These are phyloP conservation scores for Atethmia centrago DNA, from an alignment of 2,888 invertebrate genomes.

Conservation along the genomic window DNA sequence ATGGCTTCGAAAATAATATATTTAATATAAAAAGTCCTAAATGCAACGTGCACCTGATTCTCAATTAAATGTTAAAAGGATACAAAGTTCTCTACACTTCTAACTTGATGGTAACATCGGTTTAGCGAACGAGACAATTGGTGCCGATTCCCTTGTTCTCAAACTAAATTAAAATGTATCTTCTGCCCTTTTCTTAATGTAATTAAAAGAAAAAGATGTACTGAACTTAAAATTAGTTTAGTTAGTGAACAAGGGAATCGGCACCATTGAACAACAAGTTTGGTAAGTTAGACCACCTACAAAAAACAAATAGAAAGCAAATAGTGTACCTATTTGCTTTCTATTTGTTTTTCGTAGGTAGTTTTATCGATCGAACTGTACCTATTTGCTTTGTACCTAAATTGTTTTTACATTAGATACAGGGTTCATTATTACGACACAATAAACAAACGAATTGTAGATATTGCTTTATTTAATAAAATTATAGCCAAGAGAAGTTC, in stretches of 20 bases:
- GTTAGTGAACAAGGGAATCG: too few species aligned
- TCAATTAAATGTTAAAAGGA: not conserved
- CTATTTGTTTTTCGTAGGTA: too few species aligned
- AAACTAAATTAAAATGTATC: too few species aligned
- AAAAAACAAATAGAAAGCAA: too few species aligned
- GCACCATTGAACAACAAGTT: not conserved
- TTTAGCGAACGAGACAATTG: not conserved
- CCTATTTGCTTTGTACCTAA: not conserved
- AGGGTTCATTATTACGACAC: constrained; percentile 25
- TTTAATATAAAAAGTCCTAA: too few species aligned
- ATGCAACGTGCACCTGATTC: not conserved
- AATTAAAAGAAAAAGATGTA: too few species aligned
- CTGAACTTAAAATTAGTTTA: too few species aligned
- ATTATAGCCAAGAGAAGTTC: constrained; percentile 86
- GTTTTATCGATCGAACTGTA: constrained; percentile 3
- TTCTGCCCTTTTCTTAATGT: too few species aligned
- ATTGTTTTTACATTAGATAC: not conserved
- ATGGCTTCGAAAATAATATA: too few species aligned
- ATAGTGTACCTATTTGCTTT: too few species aligned
- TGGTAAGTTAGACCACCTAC: not conserved
- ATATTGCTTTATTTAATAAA: constrained; percentile 88
- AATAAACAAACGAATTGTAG: constrained; percentile 66
- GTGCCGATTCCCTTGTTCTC: too few species aligned
- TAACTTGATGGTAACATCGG: not conserved
- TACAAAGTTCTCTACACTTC: not conserved